Percentiles rank a stretch among this genome's conserved stretches.
Evolutionary conservation across 2,113 vertebrate genomes (phyloP).

Genomic region (Embiotoca jacksoni): DNA sequence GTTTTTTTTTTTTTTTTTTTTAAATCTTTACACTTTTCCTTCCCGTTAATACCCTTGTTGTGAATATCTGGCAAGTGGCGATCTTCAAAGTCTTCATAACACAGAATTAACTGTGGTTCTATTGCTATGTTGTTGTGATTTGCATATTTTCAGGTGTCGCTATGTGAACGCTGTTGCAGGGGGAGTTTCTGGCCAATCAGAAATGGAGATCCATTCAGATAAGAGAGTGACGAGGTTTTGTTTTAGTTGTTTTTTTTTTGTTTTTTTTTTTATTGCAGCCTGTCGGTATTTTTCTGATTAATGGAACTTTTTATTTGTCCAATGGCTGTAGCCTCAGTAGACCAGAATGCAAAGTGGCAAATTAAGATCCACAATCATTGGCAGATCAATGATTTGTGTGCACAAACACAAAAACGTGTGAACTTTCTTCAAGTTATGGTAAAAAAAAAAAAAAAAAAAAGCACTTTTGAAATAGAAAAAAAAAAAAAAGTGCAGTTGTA

Average conservation of each 20-base stretch:
- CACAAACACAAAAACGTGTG: neutral
- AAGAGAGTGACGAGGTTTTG: no score
- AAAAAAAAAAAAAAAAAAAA: neutral
- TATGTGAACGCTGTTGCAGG: slow-evolving; percentile 40
- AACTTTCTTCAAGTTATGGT: neutral
- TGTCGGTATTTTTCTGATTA: neutral
- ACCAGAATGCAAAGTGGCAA: no score
- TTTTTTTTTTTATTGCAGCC: neutral
- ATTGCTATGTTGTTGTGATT: slow-evolving; percentile 93
- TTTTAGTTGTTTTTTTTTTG: neutral
- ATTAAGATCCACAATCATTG: no score
- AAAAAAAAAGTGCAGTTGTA: neutral
- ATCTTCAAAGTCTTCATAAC: slow-evolving; percentile 87
- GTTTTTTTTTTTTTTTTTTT: slow-evolving; percentile 85
- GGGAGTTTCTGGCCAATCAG: slow-evolving; percentile 73
- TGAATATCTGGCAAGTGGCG: slow-evolving; percentile 98
- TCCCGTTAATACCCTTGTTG: slow-evolving; percentile 78
- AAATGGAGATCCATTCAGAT: slow-evolving; percentile 70
- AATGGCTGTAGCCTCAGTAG: no score
- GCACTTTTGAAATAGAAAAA: no score
- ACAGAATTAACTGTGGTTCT: slow-evolving; percentile 89
- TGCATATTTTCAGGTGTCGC: slow-evolving; percentile 91
- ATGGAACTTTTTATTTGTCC: no score
- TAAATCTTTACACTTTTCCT: slow-evolving; percentile 70
- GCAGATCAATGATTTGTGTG: slow-evolving; percentile 12